These are phyloP conservation scores for Drosophila mayaguana DNA, from an alignment of 2,888 invertebrate genomes.

Conservation along the genomic window DNA sequence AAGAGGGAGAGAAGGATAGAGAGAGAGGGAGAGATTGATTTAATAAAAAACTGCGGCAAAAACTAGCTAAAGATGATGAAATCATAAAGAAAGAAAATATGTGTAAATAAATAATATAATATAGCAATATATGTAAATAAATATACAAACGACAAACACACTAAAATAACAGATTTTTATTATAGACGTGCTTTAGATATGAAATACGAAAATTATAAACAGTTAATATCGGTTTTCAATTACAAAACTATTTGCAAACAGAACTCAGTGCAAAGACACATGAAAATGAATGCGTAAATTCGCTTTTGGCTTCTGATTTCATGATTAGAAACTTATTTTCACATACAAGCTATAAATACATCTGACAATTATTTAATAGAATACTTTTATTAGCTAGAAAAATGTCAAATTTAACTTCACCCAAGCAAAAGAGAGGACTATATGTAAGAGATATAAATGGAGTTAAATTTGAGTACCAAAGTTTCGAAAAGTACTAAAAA, in stretches of 20 bases:
- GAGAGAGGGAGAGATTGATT: not conserved
- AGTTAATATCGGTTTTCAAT: not conserved
- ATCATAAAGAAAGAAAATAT: not conserved
- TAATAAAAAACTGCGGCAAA: no score
- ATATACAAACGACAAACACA: not conserved
- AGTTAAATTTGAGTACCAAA: not conserved
- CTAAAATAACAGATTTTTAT: not conserved
- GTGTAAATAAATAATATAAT: not conserved
- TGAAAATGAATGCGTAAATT: not conserved
- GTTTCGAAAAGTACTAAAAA: no score
- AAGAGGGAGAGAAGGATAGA: not conserved
- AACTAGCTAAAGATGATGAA: not conserved
- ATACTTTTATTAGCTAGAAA: conserved; percentile 41
- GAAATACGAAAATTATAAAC: not conserved
- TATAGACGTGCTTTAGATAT: not conserved
- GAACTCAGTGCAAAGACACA: not conserved
- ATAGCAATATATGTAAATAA: not conserved
- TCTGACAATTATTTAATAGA: conserved; percentile 30
- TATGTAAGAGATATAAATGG: not conserved
- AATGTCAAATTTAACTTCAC: conserved; percentile 32
- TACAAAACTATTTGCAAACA: not conserved
- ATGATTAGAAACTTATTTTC: conserved; percentile 1
- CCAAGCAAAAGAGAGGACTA: not conserved
- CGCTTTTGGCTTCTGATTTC: conserved; percentile 23
- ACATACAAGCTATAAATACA: not conserved